These are phyloP conservation scores for Myotis planiceps DNA, from an alignment of 2,797 vertebrate species.

Conservation along the genomic window DNA sequence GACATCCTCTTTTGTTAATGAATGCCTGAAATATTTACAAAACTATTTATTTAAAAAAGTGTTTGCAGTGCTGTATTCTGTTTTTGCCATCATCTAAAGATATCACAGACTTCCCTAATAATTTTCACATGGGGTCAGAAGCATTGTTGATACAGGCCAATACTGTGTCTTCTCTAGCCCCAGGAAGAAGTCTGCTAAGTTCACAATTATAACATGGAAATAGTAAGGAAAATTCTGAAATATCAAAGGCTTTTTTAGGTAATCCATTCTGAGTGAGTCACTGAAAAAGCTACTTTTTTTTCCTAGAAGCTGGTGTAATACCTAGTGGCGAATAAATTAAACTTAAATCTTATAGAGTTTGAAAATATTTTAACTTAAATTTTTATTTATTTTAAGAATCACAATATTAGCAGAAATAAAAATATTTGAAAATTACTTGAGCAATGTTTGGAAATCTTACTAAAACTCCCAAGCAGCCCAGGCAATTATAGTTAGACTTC, in stretches of 20 bases:
- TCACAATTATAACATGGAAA: neutral
- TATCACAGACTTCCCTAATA: neutral
- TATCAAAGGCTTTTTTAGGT: neutral
- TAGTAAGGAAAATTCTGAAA: neutral
- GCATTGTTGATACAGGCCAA: neutral
- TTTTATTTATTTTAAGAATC: slow-evolving; percentile 17
- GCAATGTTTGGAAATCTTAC: slow-evolving; percentile 8
- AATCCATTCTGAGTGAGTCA: neutral
- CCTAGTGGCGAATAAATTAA: neutral
- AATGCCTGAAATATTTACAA: neutral
- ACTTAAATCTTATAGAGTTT: neutral
- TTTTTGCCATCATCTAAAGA: neutral
- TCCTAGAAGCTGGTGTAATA: neutral
- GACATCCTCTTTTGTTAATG: neutral
- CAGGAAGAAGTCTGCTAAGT: neutral
- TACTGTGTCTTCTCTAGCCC: neutral
- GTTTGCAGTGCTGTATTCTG: neutral
- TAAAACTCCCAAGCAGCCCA: neutral
- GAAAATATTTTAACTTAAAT: slow-evolving; percentile 13
- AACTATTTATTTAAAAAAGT: neutral
- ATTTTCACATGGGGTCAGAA: neutral
- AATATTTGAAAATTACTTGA: neutral
- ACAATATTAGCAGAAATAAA: slow-evolving; percentile 3
- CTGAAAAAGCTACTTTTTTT: neutral
- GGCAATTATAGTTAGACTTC: slow-evolving; percentile 1